Conservation (phyloP, 2,888 invertebrate genomes). For the Chloroclysta siterata region DNA sequence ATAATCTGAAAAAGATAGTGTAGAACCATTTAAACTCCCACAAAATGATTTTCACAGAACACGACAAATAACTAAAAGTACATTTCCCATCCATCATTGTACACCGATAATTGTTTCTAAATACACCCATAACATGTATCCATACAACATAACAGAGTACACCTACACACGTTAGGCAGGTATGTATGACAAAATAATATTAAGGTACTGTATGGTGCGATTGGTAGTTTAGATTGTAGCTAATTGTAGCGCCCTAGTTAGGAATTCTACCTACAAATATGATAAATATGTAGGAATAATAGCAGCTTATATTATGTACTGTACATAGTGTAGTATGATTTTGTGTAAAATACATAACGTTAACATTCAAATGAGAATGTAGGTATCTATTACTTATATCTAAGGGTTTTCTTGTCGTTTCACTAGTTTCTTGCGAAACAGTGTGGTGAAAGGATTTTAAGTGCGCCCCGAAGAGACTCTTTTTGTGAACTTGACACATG, state of each 20-base stretch:
- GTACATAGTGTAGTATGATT: background rate
- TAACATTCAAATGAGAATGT: too few species aligned
- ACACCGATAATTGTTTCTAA: constrained; percentile 36
- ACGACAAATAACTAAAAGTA: background rate
- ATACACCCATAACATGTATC: constrained; percentile 34
- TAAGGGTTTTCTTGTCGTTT: too few species aligned
- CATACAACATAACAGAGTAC: background rate
- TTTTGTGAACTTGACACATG: too few species aligned
- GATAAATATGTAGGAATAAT: constrained; percentile 14
- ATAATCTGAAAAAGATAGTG: too few species aligned
- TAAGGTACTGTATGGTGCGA: constrained; percentile 16
- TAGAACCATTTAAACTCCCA: too few species aligned
- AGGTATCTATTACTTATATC: too few species aligned
- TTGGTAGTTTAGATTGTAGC: constrained; percentile 57
- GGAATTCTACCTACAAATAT: constrained; percentile 22
- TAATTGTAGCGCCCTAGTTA: constrained; percentile 59
- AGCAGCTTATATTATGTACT: constrained; percentile 1
- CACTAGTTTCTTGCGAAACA: too few species aligned
- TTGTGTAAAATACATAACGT: background rate
- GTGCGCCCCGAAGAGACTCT: too few species aligned
- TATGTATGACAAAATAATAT: constrained; percentile 21
- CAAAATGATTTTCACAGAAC: too few species aligned
- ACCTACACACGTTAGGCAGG: constrained; percentile 23
- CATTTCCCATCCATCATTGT: constrained; percentile 43
- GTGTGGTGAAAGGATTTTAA: too few species aligned